Evolutionary conservation across 1,140 invertebrate species (phyloP).

Genomic region (Drosophila lacteicornis): DNA sequence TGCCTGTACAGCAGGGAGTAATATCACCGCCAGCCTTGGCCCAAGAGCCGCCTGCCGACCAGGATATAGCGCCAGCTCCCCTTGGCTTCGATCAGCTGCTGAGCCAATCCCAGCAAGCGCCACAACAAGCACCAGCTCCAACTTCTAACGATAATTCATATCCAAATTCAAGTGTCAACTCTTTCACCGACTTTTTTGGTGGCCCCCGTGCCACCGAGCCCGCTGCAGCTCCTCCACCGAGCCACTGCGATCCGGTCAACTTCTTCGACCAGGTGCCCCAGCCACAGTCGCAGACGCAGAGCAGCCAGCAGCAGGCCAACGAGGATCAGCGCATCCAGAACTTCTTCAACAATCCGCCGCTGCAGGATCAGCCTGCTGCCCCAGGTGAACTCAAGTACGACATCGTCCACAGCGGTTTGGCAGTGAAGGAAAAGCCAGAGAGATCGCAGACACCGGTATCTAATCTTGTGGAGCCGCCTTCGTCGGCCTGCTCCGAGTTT

Average conservation of each 20-base stretch:
- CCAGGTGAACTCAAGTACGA: slow-evolving; percentile 83
- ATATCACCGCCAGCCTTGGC: slow-evolving; percentile 41
- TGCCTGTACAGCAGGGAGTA: slow-evolving; percentile 35
- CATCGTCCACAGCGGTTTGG: slow-evolving; percentile 76
- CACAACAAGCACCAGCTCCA: slow-evolving; percentile 8
- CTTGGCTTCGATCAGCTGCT: slow-evolving; percentile 73
- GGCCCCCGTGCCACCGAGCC: slow-evolving; percentile 7
- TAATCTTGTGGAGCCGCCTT: slow-evolving; percentile 80
- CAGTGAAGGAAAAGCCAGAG: slow-evolving; percentile 48
- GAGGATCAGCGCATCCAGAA: slow-evolving; percentile 82
- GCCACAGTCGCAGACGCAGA: slow-evolving; percentile 10
- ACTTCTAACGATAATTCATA: slow-evolving; percentile 36
- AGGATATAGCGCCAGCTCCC: slow-evolving; percentile 16
- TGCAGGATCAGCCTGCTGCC: slow-evolving; percentile 65
- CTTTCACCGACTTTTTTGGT: slow-evolving; percentile 60
- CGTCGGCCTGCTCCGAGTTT: slow-evolving; percentile 82
- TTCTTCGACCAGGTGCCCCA: slow-evolving; percentile 72
- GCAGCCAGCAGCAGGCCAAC: slow-evolving; percentile 42
- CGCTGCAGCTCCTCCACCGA: not conserved
- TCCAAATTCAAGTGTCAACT: slow-evolving; percentile 70
- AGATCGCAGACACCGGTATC: slow-evolving; percentile 75
- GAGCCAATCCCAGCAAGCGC: slow-evolving; percentile 58
- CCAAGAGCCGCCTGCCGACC: slow-evolving; percentile 18
- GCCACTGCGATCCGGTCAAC: slow-evolving; percentile 28
- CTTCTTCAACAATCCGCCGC: slow-evolving; percentile 84